Percentiles rank a stretch among this genome's conserved stretches.
Evolutionary conservation across 2,797 vertebrate species (phyloP).

Genomic region (Nyctibius grandis): DNA sequence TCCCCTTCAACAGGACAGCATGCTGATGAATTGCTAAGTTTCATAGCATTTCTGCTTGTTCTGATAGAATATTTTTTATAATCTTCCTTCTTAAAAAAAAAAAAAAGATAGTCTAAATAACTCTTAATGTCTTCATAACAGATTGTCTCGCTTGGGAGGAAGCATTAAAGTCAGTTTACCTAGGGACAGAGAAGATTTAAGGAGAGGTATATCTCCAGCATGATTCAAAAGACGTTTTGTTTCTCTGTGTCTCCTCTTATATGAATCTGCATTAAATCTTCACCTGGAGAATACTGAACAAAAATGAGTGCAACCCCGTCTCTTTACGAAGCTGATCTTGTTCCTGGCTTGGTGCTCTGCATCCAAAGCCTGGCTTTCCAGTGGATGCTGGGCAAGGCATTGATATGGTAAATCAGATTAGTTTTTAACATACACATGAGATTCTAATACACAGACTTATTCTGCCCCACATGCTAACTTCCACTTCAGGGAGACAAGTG

Average conservation of each 20-base stretch:
- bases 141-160: not conserved
- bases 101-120: too few species aligned
- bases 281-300: not conserved
- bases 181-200: not conserved
- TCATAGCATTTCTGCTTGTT: not conserved
- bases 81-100: not conserved
- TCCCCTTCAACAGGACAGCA: not conserved
- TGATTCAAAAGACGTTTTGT: not conserved
- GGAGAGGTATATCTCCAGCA: not conserved
- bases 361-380: not conserved
- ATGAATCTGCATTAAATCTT: not conserved
- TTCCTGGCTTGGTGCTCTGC: not conserved
- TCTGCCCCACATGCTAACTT: not conserved
- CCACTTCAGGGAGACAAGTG: not conserved
- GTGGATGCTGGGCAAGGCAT: not conserved
- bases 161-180: not conserved
- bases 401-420: not conserved
- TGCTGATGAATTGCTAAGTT: not conserved
- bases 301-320: fast-evolving
- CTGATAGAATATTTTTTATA: not conserved
- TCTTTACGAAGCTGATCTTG: not conserved
- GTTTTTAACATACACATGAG: not conserved
- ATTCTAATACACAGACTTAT: not conserved
- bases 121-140: not conserved
- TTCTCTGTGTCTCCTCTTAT: not conserved